Base-by-base conservation (phyloP, 2,113 vertebrate genomes). In the Dipodomys merriami region DNA sequence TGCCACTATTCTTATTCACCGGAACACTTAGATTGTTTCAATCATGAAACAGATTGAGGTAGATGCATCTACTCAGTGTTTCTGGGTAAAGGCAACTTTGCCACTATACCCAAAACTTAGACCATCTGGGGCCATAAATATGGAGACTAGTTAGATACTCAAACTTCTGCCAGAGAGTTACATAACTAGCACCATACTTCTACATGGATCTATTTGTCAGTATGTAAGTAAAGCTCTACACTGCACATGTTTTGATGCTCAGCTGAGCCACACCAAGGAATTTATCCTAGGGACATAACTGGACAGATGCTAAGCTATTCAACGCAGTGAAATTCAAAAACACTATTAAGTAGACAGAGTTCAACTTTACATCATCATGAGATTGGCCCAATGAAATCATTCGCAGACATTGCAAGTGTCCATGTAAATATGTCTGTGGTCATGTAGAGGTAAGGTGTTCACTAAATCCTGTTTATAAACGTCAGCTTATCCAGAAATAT, bases 401-500 rank as follows among this genome's bases (percentile, higher is more conserved):
- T 71, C 46, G 9, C 69, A 79, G 60, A 92, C 23, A 53, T 57
- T 69, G 46, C 44, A 85, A 74, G 71, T 81, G 27, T 16, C 35
- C 9, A 68, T 77, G 4, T 77, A 80, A 91, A 73, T 80, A 81
- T 46, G 69, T 79, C 44, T 79, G 49, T 57, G 33, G 15, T 62
- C 71, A 86, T 18, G 15, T 15, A 13, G 15, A 57, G 15, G 53
- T 18, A 57, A 57, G 15, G 15, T 57, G 53, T 18, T 16, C 53
- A 57, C 53, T 57, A 57, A 57, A 57, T 57, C 53, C 53, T 16
- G 12, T 16, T 57, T 57, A 57, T 83, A 67, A 95, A 76, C 2
- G 73, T 65, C 53, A 87, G 6, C 11, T 79, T 86, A 68, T 20
- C 29, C 46, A 92, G 68, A 95, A 91, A 76, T 68, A 81, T 46